These are phyloP conservation scores for Platyrinchus mystaceus DNA, from an alignment of 2,797 vertebrate species.

Conservation along the genomic window DNA sequence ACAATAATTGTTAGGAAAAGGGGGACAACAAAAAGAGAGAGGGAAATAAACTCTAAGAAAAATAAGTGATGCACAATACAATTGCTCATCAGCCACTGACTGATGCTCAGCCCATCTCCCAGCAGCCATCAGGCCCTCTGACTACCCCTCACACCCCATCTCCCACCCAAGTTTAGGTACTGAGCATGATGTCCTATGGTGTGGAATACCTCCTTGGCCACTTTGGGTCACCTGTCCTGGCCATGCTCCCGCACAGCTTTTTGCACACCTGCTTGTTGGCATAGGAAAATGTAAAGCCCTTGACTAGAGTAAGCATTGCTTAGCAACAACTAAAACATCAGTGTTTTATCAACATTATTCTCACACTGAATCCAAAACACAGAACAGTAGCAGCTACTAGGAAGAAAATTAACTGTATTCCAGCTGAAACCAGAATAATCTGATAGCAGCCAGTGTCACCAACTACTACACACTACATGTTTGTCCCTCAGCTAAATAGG, in stretches of 20 bases:
- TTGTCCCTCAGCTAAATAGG: neutral
- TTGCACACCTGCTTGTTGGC: neutral
- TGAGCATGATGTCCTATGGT: rapidly evolving
- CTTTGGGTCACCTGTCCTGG: neutral
- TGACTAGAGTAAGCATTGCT: neutral
- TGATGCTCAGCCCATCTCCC: rapidly evolving
- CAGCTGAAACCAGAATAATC: neutral
- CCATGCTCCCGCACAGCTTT: neutral
- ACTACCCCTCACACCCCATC: neutral
- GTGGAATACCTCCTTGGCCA: neutral
- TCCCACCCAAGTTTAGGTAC: neutral
- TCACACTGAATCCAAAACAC: neutral
- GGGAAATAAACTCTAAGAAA: neutral
- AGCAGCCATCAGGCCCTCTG: neutral
- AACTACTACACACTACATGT: neutral
- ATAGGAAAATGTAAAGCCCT: neutral
- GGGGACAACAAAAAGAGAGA: neutral
- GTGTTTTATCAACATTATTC: neutral
- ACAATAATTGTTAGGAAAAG: neutral
- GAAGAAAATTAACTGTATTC: neutral
- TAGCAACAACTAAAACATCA: neutral
- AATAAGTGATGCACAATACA: neutral
- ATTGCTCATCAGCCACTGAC: neutral
- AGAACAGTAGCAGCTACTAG: neutral
- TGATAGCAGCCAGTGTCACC: neutral